Base-by-base conservation (phyloP, 2,797 vertebrate species). In the Scolopax bukidnonensis region DNA sequence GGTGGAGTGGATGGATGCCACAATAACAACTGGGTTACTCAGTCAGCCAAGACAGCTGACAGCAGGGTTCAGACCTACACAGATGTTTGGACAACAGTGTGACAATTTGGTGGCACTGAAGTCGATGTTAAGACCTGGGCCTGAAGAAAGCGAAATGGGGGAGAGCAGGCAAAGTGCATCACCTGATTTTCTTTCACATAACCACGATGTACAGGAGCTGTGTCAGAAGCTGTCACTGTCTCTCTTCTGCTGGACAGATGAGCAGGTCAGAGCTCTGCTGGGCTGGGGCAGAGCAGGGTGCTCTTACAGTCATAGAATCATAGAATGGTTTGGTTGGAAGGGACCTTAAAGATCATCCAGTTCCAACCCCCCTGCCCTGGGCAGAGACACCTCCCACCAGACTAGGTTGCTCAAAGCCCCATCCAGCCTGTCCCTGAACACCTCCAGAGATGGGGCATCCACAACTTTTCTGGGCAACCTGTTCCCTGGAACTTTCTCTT, bases 131-230 rank as follows among this genome's bases (percentile, higher is more conserved):
- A 63, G 33, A 28, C 43, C 27, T 30, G 21, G 33, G 50, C 0
- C 3, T 78, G 64, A 48, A 38, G 53, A 51, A 21, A 82, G 13
- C 5, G 19, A 33, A 89, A 28, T 13, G 25, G 5, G n/a, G 38
- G 16, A 43, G 28, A 82, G 43, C 11, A 67, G 41, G 9, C 32
- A 33, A n/a, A 25, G 47, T 3, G 57, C 21, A 45, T 57, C 56
- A 71, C 17, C 36, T 53, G 56, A 30, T 45, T 63, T 38, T 85
- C 33, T 47, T 36, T 45, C 3, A 2, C 36, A 43, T 7, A 30
- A 20, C 45, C 3, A 1, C 2, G 71, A 15, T 8, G 63, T 40
- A 5, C 65, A 41, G 25, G 41, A 41, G 69, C 30, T 2, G 0
- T 6, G 51, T 36, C 70, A 71, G 36, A 67, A 59, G 14, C 70